A percentile compares a stretch with the other conserved stretches of the same genome.
Evolutionary conservation across 2,797 vertebrate species (phyloP).

Genomic region (Acanthiza pusilla): DNA sequence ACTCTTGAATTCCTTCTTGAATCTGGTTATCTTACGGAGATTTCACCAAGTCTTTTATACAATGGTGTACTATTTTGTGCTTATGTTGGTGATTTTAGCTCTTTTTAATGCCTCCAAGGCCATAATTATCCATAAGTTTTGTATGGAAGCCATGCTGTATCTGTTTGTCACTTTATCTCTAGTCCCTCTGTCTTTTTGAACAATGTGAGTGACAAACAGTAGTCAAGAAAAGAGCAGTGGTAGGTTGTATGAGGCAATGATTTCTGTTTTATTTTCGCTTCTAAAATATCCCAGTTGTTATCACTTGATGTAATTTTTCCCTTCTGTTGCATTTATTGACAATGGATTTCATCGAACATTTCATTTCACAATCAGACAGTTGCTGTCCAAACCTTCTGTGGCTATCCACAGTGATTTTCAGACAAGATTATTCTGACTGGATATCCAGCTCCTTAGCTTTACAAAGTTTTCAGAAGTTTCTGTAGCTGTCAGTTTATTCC

Average conservation of each 20-base stretch:
- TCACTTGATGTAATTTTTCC: background rate
- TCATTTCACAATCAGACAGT: background rate
- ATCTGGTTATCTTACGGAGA: background rate
- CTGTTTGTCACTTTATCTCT: background rate
- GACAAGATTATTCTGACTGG: background rate
- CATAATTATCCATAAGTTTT: background rate
- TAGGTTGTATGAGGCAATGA: background rate
- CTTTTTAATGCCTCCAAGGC: background rate
- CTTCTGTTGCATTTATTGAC: background rate
- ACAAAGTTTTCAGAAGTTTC: background rate
- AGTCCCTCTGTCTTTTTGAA: background rate
- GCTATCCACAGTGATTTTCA: background rate
- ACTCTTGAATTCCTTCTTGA: background rate
- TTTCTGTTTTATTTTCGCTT: background rate
- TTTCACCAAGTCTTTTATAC: background rate
- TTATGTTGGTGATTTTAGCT: background rate
- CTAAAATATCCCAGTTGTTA: background rate
- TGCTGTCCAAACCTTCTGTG: background rate
- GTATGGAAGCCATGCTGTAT: background rate
- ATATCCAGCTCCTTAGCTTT: background rate
- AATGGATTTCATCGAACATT: background rate
- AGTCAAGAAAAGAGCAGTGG: accelerated
- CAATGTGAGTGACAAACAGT: background rate
- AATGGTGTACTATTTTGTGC: background rate
- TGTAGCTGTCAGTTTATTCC: background rate